phyloP scores from a whole-genome alignment of 1,140 invertebrate species.

The Neotoxoptera formosana region DNA sequence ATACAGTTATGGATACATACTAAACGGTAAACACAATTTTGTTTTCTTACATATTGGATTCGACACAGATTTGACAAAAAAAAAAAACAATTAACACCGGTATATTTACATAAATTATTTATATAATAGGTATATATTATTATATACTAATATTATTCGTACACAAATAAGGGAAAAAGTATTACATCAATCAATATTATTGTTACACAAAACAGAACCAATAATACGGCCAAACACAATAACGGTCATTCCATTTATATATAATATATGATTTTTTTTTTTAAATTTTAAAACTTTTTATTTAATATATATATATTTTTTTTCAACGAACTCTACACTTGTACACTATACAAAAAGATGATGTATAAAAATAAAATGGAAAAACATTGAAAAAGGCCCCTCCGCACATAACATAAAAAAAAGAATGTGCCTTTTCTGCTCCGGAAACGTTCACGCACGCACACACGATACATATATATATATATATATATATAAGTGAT shows the following conservation, averaged over 20 bases:
- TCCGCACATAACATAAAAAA: conserved; percentile 43
- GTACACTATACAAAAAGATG: conserved; percentile 57
- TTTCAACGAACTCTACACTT: conserved; percentile 57
- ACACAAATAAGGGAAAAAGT: background rate
- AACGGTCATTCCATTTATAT: conserved; percentile 17
- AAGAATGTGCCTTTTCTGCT: conserved; percentile 48
- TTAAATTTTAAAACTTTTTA: background rate
- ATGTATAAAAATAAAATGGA: conserved; percentile 56
- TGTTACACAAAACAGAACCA: conserved; percentile 2
- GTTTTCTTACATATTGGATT: background rate
- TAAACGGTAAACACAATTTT: background rate
- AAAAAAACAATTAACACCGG: background rate
- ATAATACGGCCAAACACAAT: background rate
- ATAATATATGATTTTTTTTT: background rate
- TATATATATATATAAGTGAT: background rate
- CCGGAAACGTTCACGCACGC: conserved; percentile 25
- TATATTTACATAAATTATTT: conserved; percentile 33
- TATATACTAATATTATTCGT: background rate
- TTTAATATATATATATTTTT: conserved; percentile 41
- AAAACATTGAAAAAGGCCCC: conserved; percentile 55
- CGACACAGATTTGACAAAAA: background rate
- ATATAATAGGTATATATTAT: background rate
- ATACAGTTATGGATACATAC: background rate
- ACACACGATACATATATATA: background rate
- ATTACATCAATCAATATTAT: background rate